phyloP scores from a whole-genome alignment of 2,113 vertebrate genomes.

The Ictidomys tridecemlineatus region DNA sequence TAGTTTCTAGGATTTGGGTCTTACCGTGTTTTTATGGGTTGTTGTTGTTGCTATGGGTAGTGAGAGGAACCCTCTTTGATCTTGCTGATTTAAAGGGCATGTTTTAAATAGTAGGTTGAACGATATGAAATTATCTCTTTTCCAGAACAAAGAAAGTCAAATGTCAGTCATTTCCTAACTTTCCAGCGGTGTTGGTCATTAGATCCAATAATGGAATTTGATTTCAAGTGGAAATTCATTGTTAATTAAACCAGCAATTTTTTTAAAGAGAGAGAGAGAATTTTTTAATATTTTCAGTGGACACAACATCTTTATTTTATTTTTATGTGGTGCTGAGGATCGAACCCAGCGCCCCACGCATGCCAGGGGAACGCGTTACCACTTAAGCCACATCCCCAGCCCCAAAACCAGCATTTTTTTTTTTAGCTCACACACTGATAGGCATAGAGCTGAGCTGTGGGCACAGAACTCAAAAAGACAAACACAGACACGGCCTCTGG shows the following conservation, averaged over 20 bases:
- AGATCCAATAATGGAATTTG: not conserved
- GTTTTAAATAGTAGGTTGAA: not conserved
- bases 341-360: no score
- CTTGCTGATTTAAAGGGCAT: not conserved
- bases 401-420: not conserved
- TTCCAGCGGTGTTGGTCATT: not conserved
- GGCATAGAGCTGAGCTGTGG: not conserved
- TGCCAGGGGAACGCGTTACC: no score
- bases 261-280: not conserved
- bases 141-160: not conserved
- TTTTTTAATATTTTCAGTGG: no score
- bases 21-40: not conserved
- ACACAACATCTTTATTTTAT: no score
- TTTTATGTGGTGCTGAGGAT: no score
- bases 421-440: not conserved
- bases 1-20: not conserved
- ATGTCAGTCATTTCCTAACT: not conserved
- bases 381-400: no score
- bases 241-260: not conserved
- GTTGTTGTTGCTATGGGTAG: not conserved
- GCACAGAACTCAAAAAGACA: not conserved
- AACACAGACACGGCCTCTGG: not conserved
- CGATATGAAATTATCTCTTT: not conserved
- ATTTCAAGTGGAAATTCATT: slow-evolving; percentile 24
- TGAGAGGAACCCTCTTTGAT: not conserved